Evolutionary conservation across 2,888 invertebrate genomes (phyloP).

Genomic region (Pseudolycoriella hygida): DNA sequence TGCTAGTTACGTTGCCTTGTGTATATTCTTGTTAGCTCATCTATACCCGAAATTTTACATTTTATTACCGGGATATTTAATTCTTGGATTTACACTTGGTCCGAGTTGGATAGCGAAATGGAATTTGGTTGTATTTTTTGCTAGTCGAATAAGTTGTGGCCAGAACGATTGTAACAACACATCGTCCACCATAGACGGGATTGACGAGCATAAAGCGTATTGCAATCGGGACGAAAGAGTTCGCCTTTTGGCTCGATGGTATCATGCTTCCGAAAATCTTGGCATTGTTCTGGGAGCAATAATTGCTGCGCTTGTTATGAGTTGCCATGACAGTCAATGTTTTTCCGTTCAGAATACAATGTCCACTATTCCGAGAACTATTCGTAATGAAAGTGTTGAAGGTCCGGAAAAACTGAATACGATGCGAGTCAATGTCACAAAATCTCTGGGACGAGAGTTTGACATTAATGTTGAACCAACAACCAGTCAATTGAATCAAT

Average conservation of each 20-base stretch:
- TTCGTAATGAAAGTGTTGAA: not conserved
- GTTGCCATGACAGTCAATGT: constrained; percentile 21
- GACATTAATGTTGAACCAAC: constrained; percentile 3
- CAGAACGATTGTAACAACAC: constrained; percentile 20
- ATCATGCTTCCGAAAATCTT: constrained; percentile 37
- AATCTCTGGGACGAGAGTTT: not conserved
- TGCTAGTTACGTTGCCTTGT: constrained; percentile 34
- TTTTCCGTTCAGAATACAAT: constrained; percentile 5
- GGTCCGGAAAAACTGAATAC: not conserved
- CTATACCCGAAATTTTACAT: constrained; percentile 35
- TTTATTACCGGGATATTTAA: constrained; percentile 33
- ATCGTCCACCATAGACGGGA: constrained; percentile 14
- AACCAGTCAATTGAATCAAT: constrained; percentile 7
- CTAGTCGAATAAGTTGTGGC: constrained; percentile 24
- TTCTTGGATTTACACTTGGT: constrained; percentile 40
- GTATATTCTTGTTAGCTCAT: constrained; percentile 42
- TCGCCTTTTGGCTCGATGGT: constrained; percentile 33
- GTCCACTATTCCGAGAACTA: not conserved
- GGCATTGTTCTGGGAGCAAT: constrained; percentile 37
- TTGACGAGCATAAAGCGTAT: constrained; percentile 26
- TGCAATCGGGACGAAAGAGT: constrained; percentile 30
- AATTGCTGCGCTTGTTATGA: constrained; percentile 30
- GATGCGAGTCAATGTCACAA: not conserved
- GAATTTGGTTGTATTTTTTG: constrained; percentile 23
- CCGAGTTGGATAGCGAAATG: constrained; percentile 24